phyloP scores from a whole-genome alignment of 2,888 invertebrate species.

The Thymelicus sylvestris region DNA sequence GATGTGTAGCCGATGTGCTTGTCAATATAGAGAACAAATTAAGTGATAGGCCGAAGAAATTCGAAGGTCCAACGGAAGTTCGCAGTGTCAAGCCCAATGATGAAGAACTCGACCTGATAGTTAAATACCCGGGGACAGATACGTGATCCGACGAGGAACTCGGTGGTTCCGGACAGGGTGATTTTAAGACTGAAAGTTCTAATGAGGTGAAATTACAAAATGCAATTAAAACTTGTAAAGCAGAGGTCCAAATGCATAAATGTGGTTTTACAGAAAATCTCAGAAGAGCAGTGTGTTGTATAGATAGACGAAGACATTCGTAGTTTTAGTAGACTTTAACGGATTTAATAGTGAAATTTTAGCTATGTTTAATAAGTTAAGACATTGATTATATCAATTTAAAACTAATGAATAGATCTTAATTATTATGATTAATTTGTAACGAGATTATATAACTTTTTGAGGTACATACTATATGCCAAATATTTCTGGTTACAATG shows the following conservation, averaged over 20 bases:
- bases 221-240: constrained; percentile 56
- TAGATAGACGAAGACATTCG: constrained; percentile 75
- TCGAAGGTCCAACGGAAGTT: constrained; percentile 67
- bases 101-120: constrained; percentile 78
- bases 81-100: constrained; percentile 67
- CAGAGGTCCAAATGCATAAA: constrained; percentile 68
- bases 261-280: constrained; percentile 76
- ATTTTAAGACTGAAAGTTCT: constrained; percentile 66
- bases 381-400: not conserved
- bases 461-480: not conserved
- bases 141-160: constrained; percentile 81
- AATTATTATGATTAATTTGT: too few relatives aligned
- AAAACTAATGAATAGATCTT: too few relatives aligned
- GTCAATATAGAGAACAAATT: constrained; percentile 79
- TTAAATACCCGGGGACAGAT: constrained; percentile 77
- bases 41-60: constrained; percentile 67
- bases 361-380: not conserved
- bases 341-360: constrained; percentile 6
- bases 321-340: constrained; percentile 50
- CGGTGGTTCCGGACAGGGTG: constrained; percentile 53
- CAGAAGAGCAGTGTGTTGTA: constrained; percentile 77
- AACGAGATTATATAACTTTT: not conserved
- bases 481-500: too few relatives aligned
- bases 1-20: constrained; percentile 72
- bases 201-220: constrained; percentile 53